Percentiles rank a stretch among this genome's conserved stretches.
These are phyloP conservation scores for Oreochromis mossambicus DNA, from an alignment of 2,797 vertebrate genomes.

Conservation along the genomic window DNA sequence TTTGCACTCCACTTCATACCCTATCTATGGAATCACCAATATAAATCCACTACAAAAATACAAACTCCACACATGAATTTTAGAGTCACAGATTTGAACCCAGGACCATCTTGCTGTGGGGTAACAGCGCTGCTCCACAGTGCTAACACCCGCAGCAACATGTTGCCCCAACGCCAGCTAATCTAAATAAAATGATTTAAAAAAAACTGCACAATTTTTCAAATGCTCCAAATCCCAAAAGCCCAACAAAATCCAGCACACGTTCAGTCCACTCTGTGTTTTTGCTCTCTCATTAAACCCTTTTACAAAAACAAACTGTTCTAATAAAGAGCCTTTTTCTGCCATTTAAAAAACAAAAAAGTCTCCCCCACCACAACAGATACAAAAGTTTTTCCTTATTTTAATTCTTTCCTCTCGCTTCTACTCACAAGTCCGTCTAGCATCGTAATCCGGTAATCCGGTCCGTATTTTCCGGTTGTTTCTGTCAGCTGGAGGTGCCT, in stretches of 20 bases:
- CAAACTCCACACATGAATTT: background rate
- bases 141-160: background rate
- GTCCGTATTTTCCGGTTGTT: background rate
- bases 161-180: background rate
- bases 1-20: background rate
- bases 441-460: background rate
- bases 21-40: background rate
- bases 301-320: background rate
- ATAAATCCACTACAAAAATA: background rate
- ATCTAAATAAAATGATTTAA: background rate
- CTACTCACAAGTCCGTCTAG: background rate
- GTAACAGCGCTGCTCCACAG: background rate
- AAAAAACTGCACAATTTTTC: background rate
- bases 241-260: background rate
- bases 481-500: background rate
- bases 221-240: background rate
- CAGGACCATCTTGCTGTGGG: background rate
- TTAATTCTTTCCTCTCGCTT: background rate
- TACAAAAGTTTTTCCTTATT: background rate
- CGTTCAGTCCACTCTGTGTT: background rate
- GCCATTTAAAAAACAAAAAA: background rate
- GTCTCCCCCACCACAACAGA: background rate
- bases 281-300: background rate
- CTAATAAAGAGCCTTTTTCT: background rate
- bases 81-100: background rate